These are phyloP conservation scores for Gryon sp. DNA, from an alignment of 1,140 invertebrate genomes.

Conservation along the genomic window DNA sequence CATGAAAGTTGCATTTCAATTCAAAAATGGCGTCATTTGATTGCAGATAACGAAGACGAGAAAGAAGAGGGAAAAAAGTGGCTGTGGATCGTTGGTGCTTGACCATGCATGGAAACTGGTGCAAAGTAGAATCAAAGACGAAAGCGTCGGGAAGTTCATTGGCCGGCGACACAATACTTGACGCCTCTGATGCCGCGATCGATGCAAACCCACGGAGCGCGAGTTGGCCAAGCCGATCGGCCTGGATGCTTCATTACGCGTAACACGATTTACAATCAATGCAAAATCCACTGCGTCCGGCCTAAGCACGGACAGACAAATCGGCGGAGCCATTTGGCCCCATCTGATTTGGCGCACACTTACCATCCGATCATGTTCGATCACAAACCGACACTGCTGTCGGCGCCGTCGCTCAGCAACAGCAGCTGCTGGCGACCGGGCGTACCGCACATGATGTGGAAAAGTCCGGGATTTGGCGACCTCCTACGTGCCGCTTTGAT, in stretches of 20 bases:
- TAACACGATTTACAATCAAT: neutral
- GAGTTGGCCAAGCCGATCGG: slow-evolving; percentile 20
- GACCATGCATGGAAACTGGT: slow-evolving; percentile 38
- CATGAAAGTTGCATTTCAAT: too few species aligned
- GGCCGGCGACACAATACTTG: neutral
- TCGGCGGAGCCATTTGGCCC: neutral
- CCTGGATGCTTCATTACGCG: neutral
- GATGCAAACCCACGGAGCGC: slow-evolving; percentile 34
- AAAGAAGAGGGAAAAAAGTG: slow-evolving; percentile 12
- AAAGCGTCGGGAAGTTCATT: slow-evolving; percentile 8
- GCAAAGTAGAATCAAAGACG: slow-evolving; percentile 23
- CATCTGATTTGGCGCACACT: neutral
- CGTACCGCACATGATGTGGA: slow-evolving; percentile 81
- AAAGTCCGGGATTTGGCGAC: slow-evolving; percentile 83
- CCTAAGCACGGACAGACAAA: slow-evolving; percentile 5
- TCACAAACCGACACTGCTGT: slow-evolving; percentile 81
- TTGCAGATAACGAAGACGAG: slow-evolving; percentile 12
- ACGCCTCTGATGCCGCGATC: slow-evolving; percentile 36
- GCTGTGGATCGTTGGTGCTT: slow-evolving; percentile 13
- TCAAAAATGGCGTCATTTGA: too few species aligned
- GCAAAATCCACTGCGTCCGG: slow-evolving; percentile 12
- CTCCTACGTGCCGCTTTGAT: slow-evolving; percentile 87
- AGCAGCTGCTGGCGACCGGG: slow-evolving; percentile 87
- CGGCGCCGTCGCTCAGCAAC: slow-evolving; percentile 88
- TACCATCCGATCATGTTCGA: slow-evolving; percentile 71